Conservation (phyloP, 2,888 invertebrate genomes). For the Pegoplata infirma region DNA sequence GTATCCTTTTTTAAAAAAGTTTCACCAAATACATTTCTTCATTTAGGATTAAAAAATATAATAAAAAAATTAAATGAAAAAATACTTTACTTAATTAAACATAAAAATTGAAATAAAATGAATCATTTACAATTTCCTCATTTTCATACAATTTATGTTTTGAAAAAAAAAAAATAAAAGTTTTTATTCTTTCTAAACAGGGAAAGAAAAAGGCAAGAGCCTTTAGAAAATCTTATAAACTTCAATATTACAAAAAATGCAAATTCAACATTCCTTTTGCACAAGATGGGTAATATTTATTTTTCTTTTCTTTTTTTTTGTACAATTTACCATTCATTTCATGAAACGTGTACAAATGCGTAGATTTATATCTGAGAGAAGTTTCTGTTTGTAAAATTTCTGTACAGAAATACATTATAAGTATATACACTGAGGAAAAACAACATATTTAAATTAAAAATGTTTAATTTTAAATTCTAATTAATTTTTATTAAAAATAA, state of each 20-base stretch:
- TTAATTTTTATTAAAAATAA: too few relatives aligned
- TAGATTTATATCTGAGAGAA: constrained; percentile 42
- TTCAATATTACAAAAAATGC: constrained; percentile 22
- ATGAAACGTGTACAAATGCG: constrained; percentile 56
- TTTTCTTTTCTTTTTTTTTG: constrained; percentile 14
- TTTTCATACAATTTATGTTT: background rate
- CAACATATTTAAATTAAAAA: too few relatives aligned
- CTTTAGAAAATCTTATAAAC: constrained; percentile 17
- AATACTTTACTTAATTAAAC: constrained; percentile 39
- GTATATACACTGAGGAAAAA: background rate
- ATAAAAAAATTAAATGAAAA: too few relatives aligned
- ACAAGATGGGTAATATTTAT: background rate
- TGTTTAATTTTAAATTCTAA: too few relatives aligned
- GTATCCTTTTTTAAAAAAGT: too few relatives aligned
- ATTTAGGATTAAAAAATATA: too few relatives aligned
- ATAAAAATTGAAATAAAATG: constrained; percentile 42
- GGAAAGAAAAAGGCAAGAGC: background rate
- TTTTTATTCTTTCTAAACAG: background rate
- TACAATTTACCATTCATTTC: constrained; percentile 39
- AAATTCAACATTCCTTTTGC: constrained; percentile 37
- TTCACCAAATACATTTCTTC: too few relatives aligned
- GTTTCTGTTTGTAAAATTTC: constrained; percentile 6
- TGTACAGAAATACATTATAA: too few relatives aligned
- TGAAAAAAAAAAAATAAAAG: background rate
- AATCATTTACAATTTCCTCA: constrained; percentile 37